A percentile compares a stretch with the other conserved stretches of the same genome.
phyloP scores from a whole-genome alignment of 2,888 invertebrate species.

The Anticlea derivata region DNA sequence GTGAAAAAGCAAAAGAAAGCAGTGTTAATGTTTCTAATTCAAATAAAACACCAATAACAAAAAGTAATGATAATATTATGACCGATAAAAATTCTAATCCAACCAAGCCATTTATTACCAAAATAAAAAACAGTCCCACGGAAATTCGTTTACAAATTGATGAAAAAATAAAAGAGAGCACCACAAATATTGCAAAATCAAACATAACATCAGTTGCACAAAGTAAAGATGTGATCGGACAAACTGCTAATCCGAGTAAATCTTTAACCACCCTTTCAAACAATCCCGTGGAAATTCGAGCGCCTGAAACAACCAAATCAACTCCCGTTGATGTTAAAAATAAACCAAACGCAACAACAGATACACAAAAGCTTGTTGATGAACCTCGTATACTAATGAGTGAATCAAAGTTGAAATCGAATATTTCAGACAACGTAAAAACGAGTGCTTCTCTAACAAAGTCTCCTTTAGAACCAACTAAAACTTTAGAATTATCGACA shows the following conservation, averaged over 20 bases:
- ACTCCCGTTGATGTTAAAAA: conserved; percentile 12
- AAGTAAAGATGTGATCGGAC: conserved; percentile 12
- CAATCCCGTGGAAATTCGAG: conserved; percentile 10
- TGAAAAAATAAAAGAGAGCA: not conserved
- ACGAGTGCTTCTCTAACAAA: conserved; percentile 18
- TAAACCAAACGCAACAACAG: conserved; percentile 9
- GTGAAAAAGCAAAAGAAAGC: conserved; percentile 25
- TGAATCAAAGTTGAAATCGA: conserved; percentile 18
- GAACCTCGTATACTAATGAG: conserved; percentile 20
- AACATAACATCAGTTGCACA: conserved; percentile 8
- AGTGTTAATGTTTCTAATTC: not conserved
- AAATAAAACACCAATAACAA: conserved; percentile 8
- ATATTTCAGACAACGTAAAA: conserved; percentile 15
- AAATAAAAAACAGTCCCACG: not conserved
- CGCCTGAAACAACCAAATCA: conserved; percentile 13
- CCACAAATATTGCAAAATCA: not conserved
- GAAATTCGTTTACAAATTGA: not conserved
- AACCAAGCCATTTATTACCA: not conserved
- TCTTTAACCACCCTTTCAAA: conserved; percentile 9
- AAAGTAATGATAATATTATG: conserved; percentile 17
- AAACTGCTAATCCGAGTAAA: conserved; percentile 4
- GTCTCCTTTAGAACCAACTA: conserved; percentile 8
- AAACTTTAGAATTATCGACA: conserved; percentile 9
- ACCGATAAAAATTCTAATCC: not conserved
- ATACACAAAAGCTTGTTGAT: conserved; percentile 21